Evolutionary conservation across 2,113 vertebrate species (phyloP), one percentile per base, ranked within the genome.

Genomic region (Irena cyanogastra): DNA sequence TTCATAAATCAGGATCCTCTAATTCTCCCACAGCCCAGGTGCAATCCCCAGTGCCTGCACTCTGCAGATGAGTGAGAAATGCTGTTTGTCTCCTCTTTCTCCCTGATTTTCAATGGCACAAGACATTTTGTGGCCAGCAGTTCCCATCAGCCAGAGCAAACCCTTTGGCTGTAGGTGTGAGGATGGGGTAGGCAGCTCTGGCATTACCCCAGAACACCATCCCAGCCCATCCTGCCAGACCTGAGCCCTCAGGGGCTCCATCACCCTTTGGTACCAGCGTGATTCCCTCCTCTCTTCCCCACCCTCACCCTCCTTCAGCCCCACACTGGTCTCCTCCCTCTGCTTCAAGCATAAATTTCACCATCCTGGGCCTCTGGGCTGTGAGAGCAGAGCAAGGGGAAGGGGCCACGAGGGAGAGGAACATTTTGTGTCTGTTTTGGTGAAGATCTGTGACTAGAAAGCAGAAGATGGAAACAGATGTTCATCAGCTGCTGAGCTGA

Each of bases 391-490:
- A 45, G 65, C 35, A n/a, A 63, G 44, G 63, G 12, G 14, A 44
- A 74, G 0, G 1, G 18, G 17, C 21, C 37, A 7, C 1, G 3
- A 42, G 54, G 37, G n/a, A 23, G 10, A 64, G 53, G 41, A 84
- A 45, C 45, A 21, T 15, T 64, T 41, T 39, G 21, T 57, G 41
- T 37, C 21, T 27, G 30, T 0, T 64, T 81, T 42, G 23, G 44
- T n/a, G 69, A 75, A 68, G 69, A 35, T 35, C 10, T 72, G 45
- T 5, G 5, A 45, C 63, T 44, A 30, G 82, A 85, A 79, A 89
- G 70, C 53, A 82, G n/a, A 39, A 11, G 37, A n/a, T 65, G 44
- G 50, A 50, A 56, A 37, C 5, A 19, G 70, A 31, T 42, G 54
- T 41, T 70, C 45, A 39, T 64, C 74, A 26, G 41, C 30, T 74